Evolutionary conservation across 2,797 vertebrate species (phyloP).

Genomic region (Coccyzus lansbergi): DNA sequence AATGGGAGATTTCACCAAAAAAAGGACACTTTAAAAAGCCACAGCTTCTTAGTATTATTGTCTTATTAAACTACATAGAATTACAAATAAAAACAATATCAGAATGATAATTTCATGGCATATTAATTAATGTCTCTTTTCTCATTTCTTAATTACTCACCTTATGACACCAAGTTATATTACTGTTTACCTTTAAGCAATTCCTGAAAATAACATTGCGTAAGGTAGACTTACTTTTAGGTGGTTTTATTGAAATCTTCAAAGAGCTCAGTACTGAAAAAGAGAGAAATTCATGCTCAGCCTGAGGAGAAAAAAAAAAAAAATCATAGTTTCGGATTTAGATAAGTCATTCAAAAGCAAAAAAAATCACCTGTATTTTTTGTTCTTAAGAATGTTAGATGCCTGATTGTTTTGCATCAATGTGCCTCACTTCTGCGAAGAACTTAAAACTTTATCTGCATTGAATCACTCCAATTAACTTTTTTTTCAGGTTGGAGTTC

Average conservation of each 20-base stretch:
- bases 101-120: not conserved
- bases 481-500: not conserved
- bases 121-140: not conserved
- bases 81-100: not conserved
- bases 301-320: not conserved
- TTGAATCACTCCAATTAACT: not conserved
- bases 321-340: not conserved
- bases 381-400: not conserved
- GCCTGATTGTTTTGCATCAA: not conserved
- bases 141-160: conserved; percentile 16
- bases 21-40: not conserved
- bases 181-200: conserved; percentile 28
- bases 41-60: not conserved
- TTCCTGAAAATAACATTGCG: not conserved
- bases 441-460: not conserved
- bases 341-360: conserved; percentile 31
- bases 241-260: conserved; percentile 27
- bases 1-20: not conserved
- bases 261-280: not conserved
- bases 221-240: conserved; percentile 3
- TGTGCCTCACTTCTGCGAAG: not conserved
- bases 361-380: not conserved
- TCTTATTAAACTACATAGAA: not conserved
- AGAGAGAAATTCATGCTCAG: not conserved
- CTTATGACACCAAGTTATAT: not conserved